Conservation (phyloP, 2,888 invertebrate species). For the Bedellia somnulentella region DNA sequence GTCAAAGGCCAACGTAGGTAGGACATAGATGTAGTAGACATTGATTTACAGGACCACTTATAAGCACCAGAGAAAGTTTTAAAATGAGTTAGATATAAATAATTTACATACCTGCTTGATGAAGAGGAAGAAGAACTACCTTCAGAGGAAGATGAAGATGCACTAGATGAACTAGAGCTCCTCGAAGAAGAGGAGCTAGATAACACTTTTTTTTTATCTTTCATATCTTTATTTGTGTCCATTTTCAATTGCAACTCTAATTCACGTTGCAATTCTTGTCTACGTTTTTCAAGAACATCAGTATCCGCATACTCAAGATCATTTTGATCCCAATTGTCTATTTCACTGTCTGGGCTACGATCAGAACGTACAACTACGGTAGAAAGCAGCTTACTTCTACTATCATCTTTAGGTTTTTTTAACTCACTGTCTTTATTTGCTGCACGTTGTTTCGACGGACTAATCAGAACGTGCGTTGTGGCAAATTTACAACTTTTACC, state of each 20-base stretch:
- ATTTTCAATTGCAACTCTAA: constrained; percentile 78
- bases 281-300: constrained; percentile 74
- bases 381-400: constrained; percentile 66
- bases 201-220: constrained; percentile 68
- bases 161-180: constrained; percentile 66
- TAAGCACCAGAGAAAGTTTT: too few species aligned
- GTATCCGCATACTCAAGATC: constrained; percentile 81
- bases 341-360: constrained; percentile 66
- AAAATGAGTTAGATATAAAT: too few species aligned
- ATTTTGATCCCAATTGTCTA: constrained; percentile 77
- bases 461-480: constrained; percentile 71
- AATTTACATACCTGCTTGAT: constrained; percentile 44
- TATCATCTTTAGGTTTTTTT: constrained; percentile 62
- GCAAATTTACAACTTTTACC: constrained; percentile 79
- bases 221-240: constrained; percentile 67
- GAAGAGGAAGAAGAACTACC: constrained; percentile 68
- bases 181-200: constrained; percentile 71
- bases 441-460: constrained; percentile 72
- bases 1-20: too few species aligned
- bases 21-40: too few species aligned
- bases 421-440: constrained; percentile 66
- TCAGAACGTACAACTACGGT: constrained; percentile 61
- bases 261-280: constrained; percentile 75
- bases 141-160: constrained; percentile 66
- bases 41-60: too few species aligned